Evolutionary conservation across 2,888 invertebrate species (phyloP).

Genomic region (Petrolisthes cinctipes): DNA sequence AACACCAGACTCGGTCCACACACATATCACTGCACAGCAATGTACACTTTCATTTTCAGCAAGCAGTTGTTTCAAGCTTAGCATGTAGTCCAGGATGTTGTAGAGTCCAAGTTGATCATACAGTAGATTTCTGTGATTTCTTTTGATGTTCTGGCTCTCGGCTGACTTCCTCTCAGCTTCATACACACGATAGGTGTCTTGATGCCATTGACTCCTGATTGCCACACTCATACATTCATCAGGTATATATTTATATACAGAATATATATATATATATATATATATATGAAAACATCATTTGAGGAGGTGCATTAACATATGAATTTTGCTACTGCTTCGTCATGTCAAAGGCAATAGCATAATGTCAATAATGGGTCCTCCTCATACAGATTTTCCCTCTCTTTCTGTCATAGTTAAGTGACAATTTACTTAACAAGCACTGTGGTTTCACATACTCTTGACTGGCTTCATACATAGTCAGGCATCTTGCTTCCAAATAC

Average conservation of each 20-base stretch:
- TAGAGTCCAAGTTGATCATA: not conserved
- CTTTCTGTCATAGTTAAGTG: too few species aligned
- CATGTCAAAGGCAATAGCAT: too few species aligned
- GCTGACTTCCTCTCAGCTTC: not conserved
- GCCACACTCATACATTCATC: not conserved
- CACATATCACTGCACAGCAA: not conserved
- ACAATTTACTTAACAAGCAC: too few species aligned
- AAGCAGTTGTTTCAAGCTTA: not conserved
- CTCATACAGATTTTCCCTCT: too few species aligned
- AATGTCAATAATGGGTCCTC: too few species aligned
- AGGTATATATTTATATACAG: too few species aligned
- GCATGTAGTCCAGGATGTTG: not conserved
- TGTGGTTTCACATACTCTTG: too few species aligned
- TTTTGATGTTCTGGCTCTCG: not conserved
- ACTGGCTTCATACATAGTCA: too few species aligned
- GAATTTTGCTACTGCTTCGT: too few species aligned
- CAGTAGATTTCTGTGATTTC: not conserved
- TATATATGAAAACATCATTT: not conserved
- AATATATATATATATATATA: constrained; percentile 15
- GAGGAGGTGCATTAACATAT: too few species aligned
- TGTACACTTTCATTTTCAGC: not conserved
- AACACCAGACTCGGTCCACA: not conserved
- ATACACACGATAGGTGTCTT: not conserved
- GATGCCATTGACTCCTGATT: not conserved
- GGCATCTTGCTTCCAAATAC: too few species aligned